A percentile compares a stretch with the other conserved stretches of the same genome.
Evolutionary conservation across 2,113 vertebrate genomes (phyloP).

Genomic region (Spea bombifrons): DNA sequence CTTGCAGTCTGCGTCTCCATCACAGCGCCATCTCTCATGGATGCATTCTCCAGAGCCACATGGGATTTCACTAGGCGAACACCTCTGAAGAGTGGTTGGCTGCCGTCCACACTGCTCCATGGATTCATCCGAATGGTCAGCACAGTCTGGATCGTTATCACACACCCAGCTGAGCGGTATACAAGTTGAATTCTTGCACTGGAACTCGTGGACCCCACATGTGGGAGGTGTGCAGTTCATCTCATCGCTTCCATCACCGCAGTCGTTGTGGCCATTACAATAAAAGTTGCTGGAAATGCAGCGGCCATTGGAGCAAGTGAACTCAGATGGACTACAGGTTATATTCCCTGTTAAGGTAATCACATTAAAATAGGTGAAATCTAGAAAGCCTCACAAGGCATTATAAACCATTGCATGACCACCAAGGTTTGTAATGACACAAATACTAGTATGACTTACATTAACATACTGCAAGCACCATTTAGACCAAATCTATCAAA

Average conservation of each 20-base stretch:
- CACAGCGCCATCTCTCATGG: constrained; percentile 94
- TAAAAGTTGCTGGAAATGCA: constrained; percentile 91
- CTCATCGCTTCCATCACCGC: constrained; percentile 87
- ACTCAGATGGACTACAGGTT: constrained; percentile 86
- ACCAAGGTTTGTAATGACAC: too few relatives aligned
- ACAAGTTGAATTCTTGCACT: constrained; percentile 83
- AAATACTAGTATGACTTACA: too few relatives aligned
- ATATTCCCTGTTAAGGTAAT: constrained; percentile 72
- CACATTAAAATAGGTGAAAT: too few relatives aligned
- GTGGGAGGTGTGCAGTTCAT: constrained; percentile 80
- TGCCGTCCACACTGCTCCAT: constrained; percentile 82
- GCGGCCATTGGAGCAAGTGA: constrained; percentile 86
- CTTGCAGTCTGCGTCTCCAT: constrained; percentile 92
- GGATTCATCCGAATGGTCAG: constrained; percentile 90
- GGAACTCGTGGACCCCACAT: constrained; percentile 84
- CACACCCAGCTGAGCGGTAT: constrained; percentile 91
- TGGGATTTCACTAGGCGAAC: constrained; percentile 79
- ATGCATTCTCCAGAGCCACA: constrained; percentile 91
- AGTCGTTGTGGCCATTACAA: constrained; percentile 95
- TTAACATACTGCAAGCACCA: too few relatives aligned
- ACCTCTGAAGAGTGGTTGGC: constrained; percentile 75
- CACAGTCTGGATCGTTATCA: constrained; percentile 89
- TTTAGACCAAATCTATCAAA: too few relatives aligned
- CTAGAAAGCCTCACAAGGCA: too few relatives aligned
- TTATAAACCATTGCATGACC: too few relatives aligned